Evolutionary conservation across 2,797 vertebrate species (phyloP), one percentile per base, ranked within the genome.

Genomic region (Sorex maritimensis): DNA sequence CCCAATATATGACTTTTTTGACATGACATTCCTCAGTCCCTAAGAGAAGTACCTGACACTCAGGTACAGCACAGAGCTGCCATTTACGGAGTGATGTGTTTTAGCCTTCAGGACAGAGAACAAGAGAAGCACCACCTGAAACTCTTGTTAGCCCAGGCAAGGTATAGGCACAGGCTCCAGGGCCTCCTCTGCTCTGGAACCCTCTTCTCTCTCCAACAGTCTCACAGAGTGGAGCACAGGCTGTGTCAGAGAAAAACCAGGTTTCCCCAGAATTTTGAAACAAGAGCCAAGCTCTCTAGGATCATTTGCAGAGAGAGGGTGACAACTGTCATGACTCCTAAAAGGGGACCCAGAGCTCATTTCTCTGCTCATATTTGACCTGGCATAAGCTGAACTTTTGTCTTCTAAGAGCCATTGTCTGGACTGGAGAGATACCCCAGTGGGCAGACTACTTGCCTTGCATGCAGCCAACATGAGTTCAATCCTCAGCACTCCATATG

Each of bases 221-320:
- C 61, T 19, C 1, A 44, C 5, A 6, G 61, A 38, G 34, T 81
- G 23, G 6, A 38, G 15, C 69, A 17, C 6, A 0, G 8, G 0
- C 24, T 4, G n/a, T 41, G n/a, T 23, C 30, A 61, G 46, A 72
- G n/a, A 67, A 15, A 69, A 73, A 17, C 28, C 21, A 0, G 0
- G 1, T 0, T 24, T n/a, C 17, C 6, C 10, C 0, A 0, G n/a
- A 30, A 14, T 24, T 69, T 10, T n/a, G 34, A 17, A 5, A 41
- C n/a, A 4, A 17, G 4, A 52, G 3, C 28, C 8, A 17, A 7
- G 30, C 73, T 46, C 63, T 49, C 2, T 11, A 6, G 34, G 26
- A 26, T 44, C 2, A 1, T 26, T 61, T 69, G 24, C 30, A 49
- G 26, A 75, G 10, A 1, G 7, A 24, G n/a, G 46, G 24, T 0